Base-by-base conservation (phyloP, 2,113 vertebrate genomes). In the Excalfactoria chinensis region DNA sequence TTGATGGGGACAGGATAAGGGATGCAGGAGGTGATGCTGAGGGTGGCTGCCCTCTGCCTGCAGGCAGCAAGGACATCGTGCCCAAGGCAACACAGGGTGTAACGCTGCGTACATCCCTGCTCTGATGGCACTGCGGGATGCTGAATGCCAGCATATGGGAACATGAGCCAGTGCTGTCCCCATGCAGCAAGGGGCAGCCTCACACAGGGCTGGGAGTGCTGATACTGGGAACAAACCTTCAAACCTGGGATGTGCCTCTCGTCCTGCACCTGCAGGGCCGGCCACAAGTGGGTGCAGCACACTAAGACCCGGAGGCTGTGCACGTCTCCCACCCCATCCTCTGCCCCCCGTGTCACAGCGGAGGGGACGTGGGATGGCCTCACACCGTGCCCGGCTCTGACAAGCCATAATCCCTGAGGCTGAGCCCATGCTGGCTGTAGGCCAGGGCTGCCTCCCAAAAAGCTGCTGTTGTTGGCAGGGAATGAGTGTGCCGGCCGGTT, bases 321-420 rank as follows among this genome's bases (percentile, higher is more conserved):
- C 59, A 17, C 6, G 18, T 59, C 64, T 62, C 69, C 74, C 4
- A 2, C 26, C 11, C 55, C 46, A 67, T 21, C 37, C 37, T 15
- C 19, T 43, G 10, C 2, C 55, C 32, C 32, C 55, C n/a, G 1
- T 20, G 32, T 12, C 10, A 58, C 55, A 34, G 7, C 2, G 5
- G 20, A 16, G 13, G 55, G 8, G 3, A 34, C n/a, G 25, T 0
- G 0, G 37, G 15, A 25, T 9, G 22, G 32, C 14, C 32, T n/a
- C 32, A 7, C 4, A 4, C 28, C 6, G 21, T 63, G 60, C 60
- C 60, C 25, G 2, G 37, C 17, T 40, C 60, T 26, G 37, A 28
- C 23, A 35, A 63, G 60, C 60, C 17, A 5, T 26, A 32, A 40
- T 19, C 60, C 60, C 37, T 40, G 37, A 26, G 60, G 62, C 41